Evolutionary conservation across 2,113 vertebrate genomes (phyloP).

Genomic region (Zootoca vivipara): DNA sequence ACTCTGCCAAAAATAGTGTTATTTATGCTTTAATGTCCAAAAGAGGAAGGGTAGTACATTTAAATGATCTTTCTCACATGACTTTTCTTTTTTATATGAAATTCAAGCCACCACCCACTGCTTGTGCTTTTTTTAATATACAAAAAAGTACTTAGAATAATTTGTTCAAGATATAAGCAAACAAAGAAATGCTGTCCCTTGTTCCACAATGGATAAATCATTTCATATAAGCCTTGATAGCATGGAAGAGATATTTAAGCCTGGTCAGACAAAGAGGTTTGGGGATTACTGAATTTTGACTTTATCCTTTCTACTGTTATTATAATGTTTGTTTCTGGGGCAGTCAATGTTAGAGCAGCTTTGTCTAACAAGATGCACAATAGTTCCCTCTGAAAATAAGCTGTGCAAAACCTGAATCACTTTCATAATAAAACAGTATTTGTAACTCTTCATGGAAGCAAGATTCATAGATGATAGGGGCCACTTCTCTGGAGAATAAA

Average conservation of each 20-base stretch:
- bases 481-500: background rate
- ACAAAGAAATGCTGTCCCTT: background rate
- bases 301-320: background rate
- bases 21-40: background rate
- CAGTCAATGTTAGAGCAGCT: background rate
- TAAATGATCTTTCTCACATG: background rate
- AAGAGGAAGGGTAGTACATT: slow-evolving; percentile 8
- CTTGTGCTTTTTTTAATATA: background rate
- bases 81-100: slow-evolving; percentile 26
- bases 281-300: background rate
- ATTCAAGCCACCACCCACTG: background rate
- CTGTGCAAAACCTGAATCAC: background rate
- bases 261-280: background rate
- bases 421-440: background rate
- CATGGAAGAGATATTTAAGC: background rate
- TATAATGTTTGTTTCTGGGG: background rate
- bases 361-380: background rate
- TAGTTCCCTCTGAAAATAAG: background rate
- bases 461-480: background rate
- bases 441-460: background rate
- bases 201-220: background rate
- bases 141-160: slow-evolving; percentile 22
- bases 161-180: slow-evolving; percentile 32
- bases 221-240: background rate
- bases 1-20: background rate